Conservation (phyloP, 2,888 invertebrate genomes). For the Blastobasis lacticolella region DNA sequence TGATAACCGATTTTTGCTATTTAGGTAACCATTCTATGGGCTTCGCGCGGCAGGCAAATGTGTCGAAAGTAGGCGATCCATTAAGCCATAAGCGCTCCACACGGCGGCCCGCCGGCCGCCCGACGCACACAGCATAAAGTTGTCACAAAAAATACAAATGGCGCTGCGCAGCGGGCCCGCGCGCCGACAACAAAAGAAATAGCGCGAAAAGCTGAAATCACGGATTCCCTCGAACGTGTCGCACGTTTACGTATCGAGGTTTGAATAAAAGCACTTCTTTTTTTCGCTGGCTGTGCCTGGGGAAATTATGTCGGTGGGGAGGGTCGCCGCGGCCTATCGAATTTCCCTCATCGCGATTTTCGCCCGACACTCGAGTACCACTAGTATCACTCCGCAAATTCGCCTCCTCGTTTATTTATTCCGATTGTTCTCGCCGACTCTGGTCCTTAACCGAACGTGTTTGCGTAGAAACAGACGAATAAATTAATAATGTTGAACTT, state of each 20-base stretch:
- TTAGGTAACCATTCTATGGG: neutral
- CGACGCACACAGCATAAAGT: too few species aligned
- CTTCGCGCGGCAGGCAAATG: too few species aligned
- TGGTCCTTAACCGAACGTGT: neutral
- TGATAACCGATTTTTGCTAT: neutral
- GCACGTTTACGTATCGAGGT: conserved; percentile 9
- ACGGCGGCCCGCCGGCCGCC: too few species aligned
- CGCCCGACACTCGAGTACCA: conserved; percentile 2
- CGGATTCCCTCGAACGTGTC: conserved; percentile 10
- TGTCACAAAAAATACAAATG: too few species aligned
- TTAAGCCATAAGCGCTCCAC: too few species aligned
- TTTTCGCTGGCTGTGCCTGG: conserved; percentile 22
- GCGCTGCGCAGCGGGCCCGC: too few species aligned
- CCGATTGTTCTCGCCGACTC: neutral
- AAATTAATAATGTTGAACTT: neutral
- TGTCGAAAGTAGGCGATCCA: too few species aligned
- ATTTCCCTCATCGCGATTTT: conserved; percentile 6
- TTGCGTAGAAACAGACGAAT: neutral
- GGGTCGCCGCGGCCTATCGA: conserved; percentile 3
- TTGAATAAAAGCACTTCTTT: conserved; percentile 1
- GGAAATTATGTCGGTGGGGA: conserved; percentile 27
- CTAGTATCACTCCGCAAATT: conserved; percentile 1
- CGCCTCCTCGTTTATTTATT: too few species aligned
- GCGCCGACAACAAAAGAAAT: neutral
- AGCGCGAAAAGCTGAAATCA: conserved; percentile 13